Evolutionary conservation across 2,797 vertebrate genomes (phyloP), one percentile per base, ranked within the genome.

Genomic region (Iguana delicatissima): DNA sequence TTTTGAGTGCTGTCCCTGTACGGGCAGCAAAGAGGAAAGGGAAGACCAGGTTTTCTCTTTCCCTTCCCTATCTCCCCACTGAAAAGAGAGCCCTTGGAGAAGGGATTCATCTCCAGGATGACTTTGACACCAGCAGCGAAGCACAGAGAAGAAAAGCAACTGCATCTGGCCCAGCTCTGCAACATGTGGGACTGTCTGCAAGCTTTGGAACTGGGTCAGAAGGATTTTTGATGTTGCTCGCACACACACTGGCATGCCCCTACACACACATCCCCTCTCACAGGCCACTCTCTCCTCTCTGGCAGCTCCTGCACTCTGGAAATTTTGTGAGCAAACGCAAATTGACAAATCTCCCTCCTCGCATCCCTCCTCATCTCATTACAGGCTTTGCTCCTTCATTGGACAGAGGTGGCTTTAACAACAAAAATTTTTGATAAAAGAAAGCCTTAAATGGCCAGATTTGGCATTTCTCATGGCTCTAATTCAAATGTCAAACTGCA

Each of bases 131-230:
- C 67, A 0, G 92, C 95, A 93, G 91, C 92, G 93, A 93, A 93
- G 88, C 87, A 81, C 87, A 16, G 1, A 9, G 14, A 13, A 77
- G 89, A 91, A 93, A 93, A 93, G 91, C 93, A 93, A 89, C 89
- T 80, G 92, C 94, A 93, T 95, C 94, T 93, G 92, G 90, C 92
- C 90, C 92, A 91, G 91, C 92, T 92, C 92, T 89, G 92, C 93
- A 94, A 22, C 93, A 91, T 69, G 42, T 12, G 67, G 32, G 80
- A n/a, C 32, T 35, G 29, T 46, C 22, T 24, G n/a, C 4, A 6
- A 76, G 73, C 35, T 74, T 38, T 35, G 16, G 76, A 77, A 77
- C 16, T 77, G 76, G 42, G 76, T 46, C 80, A 81, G 52, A 20
- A 57, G 13, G 32, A 29, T 3, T n/a, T 16, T 82, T 35, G 1